phyloP scores from a whole-genome alignment of 2,888 invertebrate species.

The Bugula neritina region DNA sequence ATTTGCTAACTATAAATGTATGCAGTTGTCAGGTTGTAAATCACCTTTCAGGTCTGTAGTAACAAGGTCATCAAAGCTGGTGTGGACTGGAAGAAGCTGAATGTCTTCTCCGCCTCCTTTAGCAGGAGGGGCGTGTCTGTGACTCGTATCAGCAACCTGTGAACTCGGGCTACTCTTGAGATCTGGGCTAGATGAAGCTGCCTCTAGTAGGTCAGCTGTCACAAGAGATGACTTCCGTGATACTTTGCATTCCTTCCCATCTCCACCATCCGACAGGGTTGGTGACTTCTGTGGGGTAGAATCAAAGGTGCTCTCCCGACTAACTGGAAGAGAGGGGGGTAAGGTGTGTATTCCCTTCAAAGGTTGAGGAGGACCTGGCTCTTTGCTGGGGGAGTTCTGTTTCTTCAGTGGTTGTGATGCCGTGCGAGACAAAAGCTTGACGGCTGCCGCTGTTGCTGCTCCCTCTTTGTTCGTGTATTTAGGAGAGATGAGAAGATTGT shows the following conservation, averaged over 20 bases:
- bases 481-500: slow-evolving; percentile 5
- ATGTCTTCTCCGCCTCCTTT: too few species aligned
- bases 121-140: too few species aligned
- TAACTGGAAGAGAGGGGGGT: not conserved
- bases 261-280: not conserved
- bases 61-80: too few species aligned
- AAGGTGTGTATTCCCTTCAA: slow-evolving; percentile 13
- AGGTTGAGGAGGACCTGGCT: slow-evolving; percentile 19
- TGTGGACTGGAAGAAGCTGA: too few species aligned
- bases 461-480: not conserved
- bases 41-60: too few species aligned
- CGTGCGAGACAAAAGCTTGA: slow-evolving; percentile 1
- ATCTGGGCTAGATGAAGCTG: too few species aligned
- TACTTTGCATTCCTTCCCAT: not conserved
- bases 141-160: too few species aligned
- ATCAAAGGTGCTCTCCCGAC: slow-evolving; percentile 19
- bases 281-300: slow-evolving; percentile 9
- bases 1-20: too few species aligned
- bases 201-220: not conserved
- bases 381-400: slow-evolving; percentile 13
- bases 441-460: not conserved
- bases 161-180: too few species aligned
- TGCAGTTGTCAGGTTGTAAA: too few species aligned
- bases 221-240: not conserved
- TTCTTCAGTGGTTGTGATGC: slow-evolving; percentile 3